phyloP scores from a whole-genome alignment of 2,888 invertebrate species.

The Harpagoxenus sublaevis region DNA sequence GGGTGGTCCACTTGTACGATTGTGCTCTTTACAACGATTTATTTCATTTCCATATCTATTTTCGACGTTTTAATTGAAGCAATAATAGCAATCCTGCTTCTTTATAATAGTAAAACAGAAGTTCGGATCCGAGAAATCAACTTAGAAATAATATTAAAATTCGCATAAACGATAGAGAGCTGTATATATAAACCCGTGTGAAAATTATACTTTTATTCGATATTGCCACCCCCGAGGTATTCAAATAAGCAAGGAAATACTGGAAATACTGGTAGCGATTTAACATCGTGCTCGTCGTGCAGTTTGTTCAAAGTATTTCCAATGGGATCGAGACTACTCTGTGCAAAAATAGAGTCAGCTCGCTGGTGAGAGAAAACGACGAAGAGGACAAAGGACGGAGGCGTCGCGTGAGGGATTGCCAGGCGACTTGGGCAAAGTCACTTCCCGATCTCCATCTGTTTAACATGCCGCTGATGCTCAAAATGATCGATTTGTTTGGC shows the following conservation, averaged over 20 bases:
- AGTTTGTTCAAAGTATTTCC: slow-evolving; percentile 1
- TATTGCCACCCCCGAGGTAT: background rate
- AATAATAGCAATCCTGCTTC: background rate
- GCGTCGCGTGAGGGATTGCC: background rate
- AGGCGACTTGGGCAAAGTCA: background rate
- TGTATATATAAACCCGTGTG: background rate
- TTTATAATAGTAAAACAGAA: background rate
- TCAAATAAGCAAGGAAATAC: background rate
- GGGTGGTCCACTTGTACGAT: slow-evolving; percentile 21
- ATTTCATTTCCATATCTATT: background rate
- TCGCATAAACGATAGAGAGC: background rate
- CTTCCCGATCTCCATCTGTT: background rate
- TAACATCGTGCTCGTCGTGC: background rate
- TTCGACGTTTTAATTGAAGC: background rate
- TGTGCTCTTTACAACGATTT: background rate
- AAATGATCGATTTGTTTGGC: slow-evolving; percentile 85
- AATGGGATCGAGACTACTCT: background rate
- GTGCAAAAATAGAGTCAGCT: background rate
- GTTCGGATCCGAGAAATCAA: background rate
- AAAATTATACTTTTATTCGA: background rate
- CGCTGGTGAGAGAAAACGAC: background rate
- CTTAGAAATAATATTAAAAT: background rate
- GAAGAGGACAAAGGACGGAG: background rate
- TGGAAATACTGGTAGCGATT: background rate
- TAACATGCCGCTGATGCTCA: slow-evolving; percentile 84